Conservation (phyloP, 2,797 vertebrate genomes). For the Gila robusta region DNA sequence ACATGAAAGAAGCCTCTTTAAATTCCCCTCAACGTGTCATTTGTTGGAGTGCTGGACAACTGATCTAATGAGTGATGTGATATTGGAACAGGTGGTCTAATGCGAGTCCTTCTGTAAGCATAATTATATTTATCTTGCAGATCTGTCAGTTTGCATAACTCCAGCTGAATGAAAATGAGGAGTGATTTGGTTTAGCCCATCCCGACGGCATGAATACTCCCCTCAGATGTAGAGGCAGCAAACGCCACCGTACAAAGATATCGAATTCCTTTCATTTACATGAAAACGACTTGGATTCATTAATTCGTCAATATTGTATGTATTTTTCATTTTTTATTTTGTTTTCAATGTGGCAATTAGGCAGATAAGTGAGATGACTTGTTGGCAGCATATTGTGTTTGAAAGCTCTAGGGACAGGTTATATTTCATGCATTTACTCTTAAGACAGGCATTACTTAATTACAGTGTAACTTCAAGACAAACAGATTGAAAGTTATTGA, state of each 20-base stretch:
- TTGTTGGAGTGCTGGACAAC: conserved; percentile 56
- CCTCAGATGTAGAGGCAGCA: neutral
- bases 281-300: neutral
- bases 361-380: conserved; percentile 2
- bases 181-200: conserved; percentile 62
- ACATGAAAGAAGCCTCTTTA: neutral
- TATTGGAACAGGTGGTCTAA: conserved; percentile 58
- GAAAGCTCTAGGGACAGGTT: conserved; percentile 1
- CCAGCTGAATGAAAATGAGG: conserved; percentile 46
- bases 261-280: conserved; percentile 24
- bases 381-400: conserved; percentile 1
- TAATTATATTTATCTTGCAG: conserved; percentile 75
- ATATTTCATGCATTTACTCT: conserved; percentile 14
- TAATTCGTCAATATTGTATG: neutral
- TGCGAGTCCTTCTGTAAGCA: conserved; percentile 62
- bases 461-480: conserved; percentile 37
- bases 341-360: neutral
- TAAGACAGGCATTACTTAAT: conserved; percentile 10
- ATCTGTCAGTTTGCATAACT: conserved; percentile 68
- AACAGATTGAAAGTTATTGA: conserved; percentile 27
- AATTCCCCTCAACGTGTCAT: conserved; percentile 13
- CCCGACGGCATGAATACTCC: conserved; percentile 26
- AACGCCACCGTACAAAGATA: neutral
- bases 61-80: conserved; percentile 66
- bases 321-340: conserved; percentile 26